A percentile compares a stretch with the other conserved stretches of the same genome.
Conservation (phyloP, 2,888 invertebrate genomes). For the Limnephilus auricula region DNA sequence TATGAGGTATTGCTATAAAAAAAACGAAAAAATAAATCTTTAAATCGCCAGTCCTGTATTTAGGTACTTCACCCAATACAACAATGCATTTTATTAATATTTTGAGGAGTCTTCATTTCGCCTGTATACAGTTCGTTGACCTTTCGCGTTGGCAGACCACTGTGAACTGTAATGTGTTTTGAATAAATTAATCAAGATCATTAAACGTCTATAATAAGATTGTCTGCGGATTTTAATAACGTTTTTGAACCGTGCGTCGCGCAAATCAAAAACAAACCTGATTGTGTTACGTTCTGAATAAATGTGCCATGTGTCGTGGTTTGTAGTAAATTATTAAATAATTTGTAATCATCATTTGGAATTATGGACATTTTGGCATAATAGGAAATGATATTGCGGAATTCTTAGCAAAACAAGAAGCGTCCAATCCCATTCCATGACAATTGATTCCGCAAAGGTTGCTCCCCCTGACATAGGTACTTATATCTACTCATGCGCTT, state of each 20-base stretch:
- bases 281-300: not conserved
- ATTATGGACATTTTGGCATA: no score
- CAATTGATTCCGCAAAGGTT: no score
- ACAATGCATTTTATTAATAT: not conserved
- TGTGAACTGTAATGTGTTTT: not conserved
- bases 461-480: no score
- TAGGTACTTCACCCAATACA: not conserved
- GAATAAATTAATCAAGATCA: not conserved
- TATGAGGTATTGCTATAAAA: no score
- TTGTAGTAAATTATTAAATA: not conserved
- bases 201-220: not conserved
- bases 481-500: no score
- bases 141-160: not conserved
- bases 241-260: not conserved
- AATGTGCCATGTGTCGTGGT: not conserved
- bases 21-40: no score
- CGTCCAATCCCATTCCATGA: no score
- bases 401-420: no score
- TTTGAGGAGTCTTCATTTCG: not conserved
- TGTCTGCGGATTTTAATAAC: not conserved
- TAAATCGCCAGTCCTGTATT: not conserved
- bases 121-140: not conserved
- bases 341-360: no score
- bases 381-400: no score
- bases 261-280: not conserved